These are phyloP conservation scores for Calliopsis andreniformis DNA, from an alignment of 1,140 invertebrate species.

Conservation along the genomic window DNA sequence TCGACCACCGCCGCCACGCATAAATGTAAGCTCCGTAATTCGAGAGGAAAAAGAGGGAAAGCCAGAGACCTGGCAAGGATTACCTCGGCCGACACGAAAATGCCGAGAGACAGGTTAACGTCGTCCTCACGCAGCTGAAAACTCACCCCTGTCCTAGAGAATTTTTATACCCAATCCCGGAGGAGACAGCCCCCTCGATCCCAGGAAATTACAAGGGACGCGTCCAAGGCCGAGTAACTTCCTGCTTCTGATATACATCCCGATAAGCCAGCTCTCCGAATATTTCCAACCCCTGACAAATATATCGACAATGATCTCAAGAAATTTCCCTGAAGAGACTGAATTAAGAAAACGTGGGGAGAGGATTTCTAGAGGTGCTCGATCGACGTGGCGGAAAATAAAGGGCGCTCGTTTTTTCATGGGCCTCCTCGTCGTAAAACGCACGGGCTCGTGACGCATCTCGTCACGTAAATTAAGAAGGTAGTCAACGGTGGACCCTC, in stretches of 20 bases:
- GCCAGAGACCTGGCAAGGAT: constrained; percentile 43
- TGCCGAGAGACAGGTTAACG: constrained; percentile 65
- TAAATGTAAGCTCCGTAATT: constrained; percentile 8
- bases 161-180: constrained; percentile 63
- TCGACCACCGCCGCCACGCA: neutral
- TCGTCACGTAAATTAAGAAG: neutral
- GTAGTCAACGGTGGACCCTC: neutral
- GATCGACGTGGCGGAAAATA: neutral
- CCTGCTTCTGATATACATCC: constrained; percentile 21
- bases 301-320: constrained; percentile 57
- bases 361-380: neutral
- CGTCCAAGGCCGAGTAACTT: constrained; percentile 14
- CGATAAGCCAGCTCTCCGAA: constrained; percentile 37
- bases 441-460: neutral
- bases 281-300: constrained; percentile 40
- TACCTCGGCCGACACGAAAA: constrained; percentile 60
- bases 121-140: constrained; percentile 51
- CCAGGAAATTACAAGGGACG: constrained; percentile 42
- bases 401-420: neutral
- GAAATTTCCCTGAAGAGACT: constrained; percentile 42
- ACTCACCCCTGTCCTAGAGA: constrained; percentile 38
- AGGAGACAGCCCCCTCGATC: constrained; percentile 33
- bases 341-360: constrained; percentile 26
- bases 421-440: too few relatives aligned
- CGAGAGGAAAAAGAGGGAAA: neutral